A percentile compares a stretch with the other conserved stretches of the same genome.
These are phyloP conservation scores for Brenthis hecate DNA, from an alignment of 2,888 invertebrate genomes.

Conservation along the genomic window DNA sequence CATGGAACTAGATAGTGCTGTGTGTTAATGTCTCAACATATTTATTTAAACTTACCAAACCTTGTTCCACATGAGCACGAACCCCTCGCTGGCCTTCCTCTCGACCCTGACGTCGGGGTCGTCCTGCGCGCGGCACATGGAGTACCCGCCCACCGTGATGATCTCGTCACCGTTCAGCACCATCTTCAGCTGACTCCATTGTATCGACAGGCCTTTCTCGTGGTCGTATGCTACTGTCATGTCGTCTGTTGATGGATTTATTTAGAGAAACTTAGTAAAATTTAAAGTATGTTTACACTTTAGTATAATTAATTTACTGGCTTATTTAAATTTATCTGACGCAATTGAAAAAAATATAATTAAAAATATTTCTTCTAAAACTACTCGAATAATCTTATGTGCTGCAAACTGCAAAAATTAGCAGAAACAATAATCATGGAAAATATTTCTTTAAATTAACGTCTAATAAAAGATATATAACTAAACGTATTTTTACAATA, in stretches of 20 bases:
- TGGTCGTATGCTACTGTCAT: conserved; percentile 69
- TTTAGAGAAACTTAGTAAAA: neutral
- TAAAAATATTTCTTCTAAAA: too few species aligned
- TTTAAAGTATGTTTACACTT: too few species aligned
- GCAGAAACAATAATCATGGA: neutral
- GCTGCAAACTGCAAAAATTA: neutral
- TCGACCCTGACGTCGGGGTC: conserved; percentile 86
- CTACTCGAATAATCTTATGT: neutral
- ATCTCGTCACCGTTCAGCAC: conserved; percentile 88
- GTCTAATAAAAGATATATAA: too few species aligned
- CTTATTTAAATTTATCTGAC: too few species aligned
- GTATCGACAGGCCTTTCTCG: conserved; percentile 63
- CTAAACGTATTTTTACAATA: too few species aligned
- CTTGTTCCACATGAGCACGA: conserved; percentile 86
- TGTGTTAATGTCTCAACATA: too few species aligned
- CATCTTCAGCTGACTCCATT: conserved; percentile 75
- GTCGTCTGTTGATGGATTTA: conserved; percentile 56
- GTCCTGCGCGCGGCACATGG: conserved; percentile 83
- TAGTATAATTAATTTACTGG: too few species aligned
- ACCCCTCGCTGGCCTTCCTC: conserved; percentile 88
- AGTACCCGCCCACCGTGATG: conserved; percentile 86
- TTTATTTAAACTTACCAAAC: conserved; percentile 79
- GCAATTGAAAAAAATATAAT: too few species aligned
- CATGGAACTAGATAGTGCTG: too few species aligned
- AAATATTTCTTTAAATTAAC: too few species aligned